A percentile compares a stretch with the other conserved stretches of the same genome.
Conservation (phyloP, 2,113 vertebrate species). For the Probosciger aterrimus region DNA sequence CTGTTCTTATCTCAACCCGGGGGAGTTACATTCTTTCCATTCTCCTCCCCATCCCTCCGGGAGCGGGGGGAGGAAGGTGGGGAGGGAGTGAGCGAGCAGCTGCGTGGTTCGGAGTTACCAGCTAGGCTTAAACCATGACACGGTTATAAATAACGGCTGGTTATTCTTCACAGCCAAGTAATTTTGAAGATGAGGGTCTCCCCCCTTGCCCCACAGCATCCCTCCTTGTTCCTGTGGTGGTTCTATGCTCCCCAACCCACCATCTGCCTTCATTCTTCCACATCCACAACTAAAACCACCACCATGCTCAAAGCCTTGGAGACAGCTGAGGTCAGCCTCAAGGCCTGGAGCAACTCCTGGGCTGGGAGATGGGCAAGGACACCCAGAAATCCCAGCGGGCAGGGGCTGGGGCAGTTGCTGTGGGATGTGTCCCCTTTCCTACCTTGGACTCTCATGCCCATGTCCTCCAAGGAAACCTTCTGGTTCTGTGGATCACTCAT, state of each 20-base stretch:
- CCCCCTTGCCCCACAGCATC: neutral
- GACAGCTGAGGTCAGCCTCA: neutral
- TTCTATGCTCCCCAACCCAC: neutral
- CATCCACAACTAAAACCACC: neutral
- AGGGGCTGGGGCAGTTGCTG: neutral
- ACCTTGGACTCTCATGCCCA: neutral
- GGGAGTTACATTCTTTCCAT: too few relatives aligned
- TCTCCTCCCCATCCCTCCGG: too few relatives aligned
- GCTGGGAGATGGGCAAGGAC: neutral
- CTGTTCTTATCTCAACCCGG: too few relatives aligned
- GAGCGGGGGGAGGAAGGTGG: too few relatives aligned
- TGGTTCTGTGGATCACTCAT: neutral
- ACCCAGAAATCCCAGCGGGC: neutral
- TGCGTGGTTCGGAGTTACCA: too few relatives aligned
- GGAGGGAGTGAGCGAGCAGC: too few relatives aligned
- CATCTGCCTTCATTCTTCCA: rapidly evolving
- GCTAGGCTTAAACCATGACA: too few relatives aligned
- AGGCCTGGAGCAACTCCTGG: neutral
- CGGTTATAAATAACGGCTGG: too few relatives aligned
- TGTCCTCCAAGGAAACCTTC: slow-evolving; percentile 46
- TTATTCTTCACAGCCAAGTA: neutral
- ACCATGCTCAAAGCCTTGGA: neutral
- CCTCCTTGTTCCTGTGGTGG: neutral
- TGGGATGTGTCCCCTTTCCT: neutral
- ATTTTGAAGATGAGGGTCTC: neutral